Evolutionary conservation across 2,113 vertebrate genomes (phyloP), one percentile per base, ranked within the genome.

Genomic region (Vulpes vulpes): DNA sequence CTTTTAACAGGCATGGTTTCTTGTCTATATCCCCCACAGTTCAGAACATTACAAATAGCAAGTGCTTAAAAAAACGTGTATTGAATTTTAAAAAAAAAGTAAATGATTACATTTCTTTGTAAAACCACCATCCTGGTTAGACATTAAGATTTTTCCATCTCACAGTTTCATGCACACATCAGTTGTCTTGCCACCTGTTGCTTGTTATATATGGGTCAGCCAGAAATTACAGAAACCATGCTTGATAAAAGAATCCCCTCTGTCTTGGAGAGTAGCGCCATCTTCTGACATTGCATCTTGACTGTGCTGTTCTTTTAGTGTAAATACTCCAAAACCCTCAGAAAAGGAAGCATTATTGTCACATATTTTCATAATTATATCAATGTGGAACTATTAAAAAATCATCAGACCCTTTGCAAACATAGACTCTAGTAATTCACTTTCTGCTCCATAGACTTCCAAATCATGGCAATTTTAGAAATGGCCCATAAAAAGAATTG

Each of bases 391-490:
- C 60, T 59, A 16, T 65, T 69, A 65, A 23, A 86, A 79, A 82
- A 55, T 57, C n/a, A 79, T 43, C 53, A 64, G 11, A 76, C 30
- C 55, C 1, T 78, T 82, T 65, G 35, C 9, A 82, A 79, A 91
- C 14, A 89, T 3, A 92, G 20, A 49, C 8, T 71, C 65, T 19
- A 5, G 4, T 57, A 62, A 73, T 49, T 62, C 30, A 64, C 22
- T 62, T 89, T 95, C 38, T 91, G 25, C 32, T 81, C 55, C 76
- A 95, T 23, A 96, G 87, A 43, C 23, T 43, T 91, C 30, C 20
- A 92, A 89, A 94, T 89, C 32, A 60, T 76, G 30, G 67, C 30
- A 71, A 30, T 86, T 91, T 89, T 91, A 90, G 67, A 91, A 91
- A 95, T 22, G 59, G 25, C 51, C 5, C 23, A 7, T 14, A 62